Percentiles rank a stretch among this genome's conserved stretches.
phyloP scores from a whole-genome alignment of 2,113 vertebrate genomes.

The Eonycteris spelaea region DNA sequence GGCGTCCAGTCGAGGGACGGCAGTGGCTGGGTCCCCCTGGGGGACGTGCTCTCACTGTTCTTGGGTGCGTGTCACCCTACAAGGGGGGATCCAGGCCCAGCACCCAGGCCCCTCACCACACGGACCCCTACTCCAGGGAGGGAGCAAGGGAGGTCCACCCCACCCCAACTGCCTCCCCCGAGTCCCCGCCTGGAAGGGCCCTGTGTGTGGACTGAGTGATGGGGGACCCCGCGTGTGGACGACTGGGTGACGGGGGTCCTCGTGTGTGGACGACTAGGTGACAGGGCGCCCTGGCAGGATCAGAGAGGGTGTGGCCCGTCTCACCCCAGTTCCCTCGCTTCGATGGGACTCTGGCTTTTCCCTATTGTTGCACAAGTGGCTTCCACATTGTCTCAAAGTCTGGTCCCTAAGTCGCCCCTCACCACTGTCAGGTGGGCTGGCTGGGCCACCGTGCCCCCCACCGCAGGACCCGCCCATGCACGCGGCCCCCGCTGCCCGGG shows the following conservation, averaged over 20 bases:
- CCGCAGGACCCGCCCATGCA: background rate
- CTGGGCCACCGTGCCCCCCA: too few species aligned
- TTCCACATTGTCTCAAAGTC: background rate
- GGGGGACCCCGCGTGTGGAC: background rate
- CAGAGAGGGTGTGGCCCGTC: accelerated
- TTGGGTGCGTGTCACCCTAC: too few species aligned
- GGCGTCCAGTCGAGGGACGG: background rate
- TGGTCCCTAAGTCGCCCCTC: background rate
- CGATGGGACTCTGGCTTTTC: background rate
- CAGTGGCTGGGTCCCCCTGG: too few species aligned
- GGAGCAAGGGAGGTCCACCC: background rate
- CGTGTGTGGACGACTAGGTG: background rate
- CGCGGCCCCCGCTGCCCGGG: background rate
- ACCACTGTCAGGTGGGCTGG: background rate
- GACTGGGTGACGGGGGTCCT: background rate
- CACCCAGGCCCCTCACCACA: background rate
- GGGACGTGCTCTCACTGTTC: background rate
- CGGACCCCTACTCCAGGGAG: background rate
- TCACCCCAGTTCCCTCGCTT: background rate
- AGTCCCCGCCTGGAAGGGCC: background rate
- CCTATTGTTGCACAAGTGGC: accelerated
- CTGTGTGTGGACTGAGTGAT: accelerated
- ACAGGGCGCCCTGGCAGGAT: background rate
- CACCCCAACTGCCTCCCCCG: background rate
- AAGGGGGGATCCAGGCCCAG: background rate